Evolutionary conservation across 1,140 invertebrate genomes (phyloP).

Genomic region (Drosophila repleta): DNA sequence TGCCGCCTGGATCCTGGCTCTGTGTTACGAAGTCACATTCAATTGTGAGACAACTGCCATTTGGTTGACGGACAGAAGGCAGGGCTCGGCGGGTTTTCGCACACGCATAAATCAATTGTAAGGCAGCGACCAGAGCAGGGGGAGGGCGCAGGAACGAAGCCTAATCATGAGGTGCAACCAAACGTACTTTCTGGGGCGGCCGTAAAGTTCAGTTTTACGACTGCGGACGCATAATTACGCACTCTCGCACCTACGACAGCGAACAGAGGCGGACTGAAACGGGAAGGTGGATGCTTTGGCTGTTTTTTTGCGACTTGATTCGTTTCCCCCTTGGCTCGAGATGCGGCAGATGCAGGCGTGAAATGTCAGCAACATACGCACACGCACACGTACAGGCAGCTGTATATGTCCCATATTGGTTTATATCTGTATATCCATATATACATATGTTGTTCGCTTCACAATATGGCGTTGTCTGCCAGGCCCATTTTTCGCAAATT

Average conservation of each 20-base stretch:
- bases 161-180: constrained; percentile 45
- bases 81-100: constrained; percentile 51
- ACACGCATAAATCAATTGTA: constrained; percentile 74
- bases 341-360: constrained; percentile 77
- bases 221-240: constrained; percentile 73
- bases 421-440: background rate
- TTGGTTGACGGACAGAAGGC: constrained; percentile 42
- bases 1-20: constrained; percentile 15
- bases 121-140: constrained; percentile 14
- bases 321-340: constrained; percentile 20
- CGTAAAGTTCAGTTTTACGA: constrained; percentile 79
- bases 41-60: constrained; percentile 29
- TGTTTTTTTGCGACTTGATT: constrained; percentile 19
- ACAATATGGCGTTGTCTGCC: constrained; percentile 51
- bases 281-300: background rate
- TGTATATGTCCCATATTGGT: too few relatives aligned
- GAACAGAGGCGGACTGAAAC: constrained; percentile 16
- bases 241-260: constrained; percentile 49
- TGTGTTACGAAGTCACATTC: constrained; percentile 53
- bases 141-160: background rate
- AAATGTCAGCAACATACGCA: constrained; percentile 39
- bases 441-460: constrained; percentile 13
- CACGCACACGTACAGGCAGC: background rate
- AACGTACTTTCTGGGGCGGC: constrained; percentile 29
- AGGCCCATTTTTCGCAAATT: constrained; percentile 52